Evolutionary conservation across 2,888 invertebrate species (phyloP).

Genomic region (Drosophila affinis): DNA sequence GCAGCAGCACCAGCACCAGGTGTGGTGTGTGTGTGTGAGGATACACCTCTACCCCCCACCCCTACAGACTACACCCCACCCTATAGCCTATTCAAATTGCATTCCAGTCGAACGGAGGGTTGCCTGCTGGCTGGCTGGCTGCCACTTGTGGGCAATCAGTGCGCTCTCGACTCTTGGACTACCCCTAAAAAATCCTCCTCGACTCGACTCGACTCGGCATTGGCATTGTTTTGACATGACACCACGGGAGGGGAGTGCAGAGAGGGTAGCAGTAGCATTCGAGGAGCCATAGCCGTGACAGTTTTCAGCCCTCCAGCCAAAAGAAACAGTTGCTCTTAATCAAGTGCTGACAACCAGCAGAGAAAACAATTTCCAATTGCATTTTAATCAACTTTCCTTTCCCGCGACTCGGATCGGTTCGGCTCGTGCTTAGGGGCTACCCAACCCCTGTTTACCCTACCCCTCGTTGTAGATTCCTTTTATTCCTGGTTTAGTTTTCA

Average conservation of each 20-base stretch:
- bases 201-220: constrained; percentile 39
- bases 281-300: constrained; percentile 22
- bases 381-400: constrained; percentile 73
- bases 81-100: constrained; percentile 58
- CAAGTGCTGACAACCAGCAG: constrained; percentile 74
- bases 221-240: constrained; percentile 78
- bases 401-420: background rate
- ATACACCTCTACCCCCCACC: background rate
- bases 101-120: constrained; percentile 43
- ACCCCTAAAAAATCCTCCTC: constrained; percentile 48
- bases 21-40: constrained; percentile 22
- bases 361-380: constrained; percentile 71
- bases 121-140: constrained; percentile 11
- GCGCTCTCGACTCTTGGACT: constrained; percentile 32
- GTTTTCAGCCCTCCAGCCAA: constrained; percentile 28
- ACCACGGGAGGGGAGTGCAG: constrained; percentile 55
- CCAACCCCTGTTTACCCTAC: background rate
- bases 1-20: constrained; percentile 3
- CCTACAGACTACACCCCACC: background rate
- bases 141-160: constrained; percentile 66
- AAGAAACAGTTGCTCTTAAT: constrained; percentile 70
- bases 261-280: background rate
- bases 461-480: background rate
- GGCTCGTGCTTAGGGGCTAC: constrained; percentile 40
- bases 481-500: constrained; percentile 61